A percentile compares a stretch with the other conserved stretches of the same genome.
phyloP scores from a whole-genome alignment of 2,888 invertebrate genomes.

The Tricholauxania praeusta region DNA sequence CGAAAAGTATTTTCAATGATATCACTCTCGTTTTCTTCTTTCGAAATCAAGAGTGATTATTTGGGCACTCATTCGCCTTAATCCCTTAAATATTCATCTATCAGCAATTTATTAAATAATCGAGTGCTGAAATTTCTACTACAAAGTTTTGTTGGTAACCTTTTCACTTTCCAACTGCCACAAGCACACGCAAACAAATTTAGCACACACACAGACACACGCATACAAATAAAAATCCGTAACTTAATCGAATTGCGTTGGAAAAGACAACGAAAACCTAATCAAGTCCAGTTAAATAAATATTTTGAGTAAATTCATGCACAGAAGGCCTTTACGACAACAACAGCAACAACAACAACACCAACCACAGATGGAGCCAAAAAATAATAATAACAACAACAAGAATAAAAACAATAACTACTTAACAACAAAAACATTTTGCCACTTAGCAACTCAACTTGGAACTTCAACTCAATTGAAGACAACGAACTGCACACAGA shows the following conservation, averaged over 20 bases:
- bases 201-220: neutral
- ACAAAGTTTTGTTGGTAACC: too few relatives aligned
- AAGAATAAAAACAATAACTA: neutral
- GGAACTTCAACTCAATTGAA: constrained; percentile 10
- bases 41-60: too few relatives aligned
- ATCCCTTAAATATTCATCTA: too few relatives aligned
- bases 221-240: neutral
- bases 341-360: constrained; percentile 4
- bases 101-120: too few relatives aligned
- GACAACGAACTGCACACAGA: constrained; percentile 18
- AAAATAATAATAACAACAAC: neutral
- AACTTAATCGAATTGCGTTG: constrained; percentile 1
- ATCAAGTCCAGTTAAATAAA: constrained; percentile 42
- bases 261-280: constrained; percentile 36
- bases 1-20: too few relatives aligned
- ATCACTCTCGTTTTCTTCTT: too few relatives aligned
- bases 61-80: too few relatives aligned
- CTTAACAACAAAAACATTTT: constrained; percentile 11
- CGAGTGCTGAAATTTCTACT: too few relatives aligned
- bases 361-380: neutral
- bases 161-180: neutral
- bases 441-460: constrained; percentile 15
- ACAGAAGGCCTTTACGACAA: neutral
- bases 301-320: neutral
- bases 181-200: neutral